Evolutionary conservation across 2,888 invertebrate species (phyloP).

Genomic region (Lochmaea capreae): DNA sequence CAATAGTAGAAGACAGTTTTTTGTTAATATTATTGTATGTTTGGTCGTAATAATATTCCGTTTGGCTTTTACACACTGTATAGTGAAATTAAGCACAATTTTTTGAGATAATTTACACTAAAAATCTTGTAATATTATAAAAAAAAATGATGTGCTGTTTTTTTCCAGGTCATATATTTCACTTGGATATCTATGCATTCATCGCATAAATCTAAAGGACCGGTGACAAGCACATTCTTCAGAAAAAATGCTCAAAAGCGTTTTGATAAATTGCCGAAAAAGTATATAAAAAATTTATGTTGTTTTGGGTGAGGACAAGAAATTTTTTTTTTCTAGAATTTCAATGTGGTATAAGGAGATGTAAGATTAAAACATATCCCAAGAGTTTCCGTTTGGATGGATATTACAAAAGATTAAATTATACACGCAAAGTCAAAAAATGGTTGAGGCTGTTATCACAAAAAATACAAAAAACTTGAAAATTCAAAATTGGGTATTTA

Average conservation of each 20-base stretch:
- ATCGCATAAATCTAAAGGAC: constrained; percentile 21
- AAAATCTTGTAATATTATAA: too few species aligned
- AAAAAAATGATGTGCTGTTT: constrained; percentile 10
- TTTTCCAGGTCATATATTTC: constrained; percentile 16
- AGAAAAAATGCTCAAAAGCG: constrained; percentile 25
- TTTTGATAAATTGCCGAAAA: constrained; percentile 26
- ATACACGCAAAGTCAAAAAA: too few species aligned
- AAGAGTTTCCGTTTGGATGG: background rate
- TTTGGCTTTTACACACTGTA: too few species aligned
- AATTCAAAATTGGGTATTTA: too few species aligned
- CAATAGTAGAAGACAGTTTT: too few species aligned
- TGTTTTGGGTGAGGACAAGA: constrained; percentile 6
- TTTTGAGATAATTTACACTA: too few species aligned
- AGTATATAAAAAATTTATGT: constrained; percentile 24
- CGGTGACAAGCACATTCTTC: constrained; percentile 23
- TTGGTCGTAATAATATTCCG: too few species aligned
- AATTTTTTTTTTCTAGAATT: constrained; percentile 6
- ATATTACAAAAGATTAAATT: too few species aligned
- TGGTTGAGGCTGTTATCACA: too few species aligned
- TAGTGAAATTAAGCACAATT: too few species aligned
- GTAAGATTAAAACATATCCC: constrained; percentile 1
- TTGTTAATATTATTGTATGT: too few species aligned
- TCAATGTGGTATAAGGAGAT: background rate
- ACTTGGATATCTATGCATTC: constrained; percentile 24
- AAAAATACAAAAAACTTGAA: too few species aligned